A percentile compares a stretch with the other conserved stretches of the same genome.
Conservation (phyloP, 2,888 invertebrate genomes). For the Marronus borbonicus region DNA sequence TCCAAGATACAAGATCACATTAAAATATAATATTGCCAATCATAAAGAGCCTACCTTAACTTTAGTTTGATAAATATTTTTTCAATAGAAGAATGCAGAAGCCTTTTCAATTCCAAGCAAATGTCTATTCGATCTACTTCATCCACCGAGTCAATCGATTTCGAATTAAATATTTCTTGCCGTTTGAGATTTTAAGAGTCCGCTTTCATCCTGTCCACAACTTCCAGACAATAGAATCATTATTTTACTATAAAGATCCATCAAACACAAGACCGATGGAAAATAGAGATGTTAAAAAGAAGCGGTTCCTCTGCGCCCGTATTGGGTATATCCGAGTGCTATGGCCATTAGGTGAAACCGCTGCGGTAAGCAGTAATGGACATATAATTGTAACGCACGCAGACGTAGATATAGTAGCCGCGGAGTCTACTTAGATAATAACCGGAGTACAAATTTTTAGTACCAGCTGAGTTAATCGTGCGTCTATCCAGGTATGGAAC, state of each 20-base stretch:
- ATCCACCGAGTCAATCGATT: not conserved
- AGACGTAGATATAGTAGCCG: slow-evolving; percentile 29
- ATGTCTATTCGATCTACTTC: not conserved
- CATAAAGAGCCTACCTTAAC: too few species aligned
- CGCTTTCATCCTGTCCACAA: slow-evolving; percentile 1
- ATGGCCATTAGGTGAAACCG: slow-evolving; percentile 30
- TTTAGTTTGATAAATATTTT: too few species aligned
- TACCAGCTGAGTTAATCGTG: slow-evolving; percentile 19
- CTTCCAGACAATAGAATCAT: slow-evolving; percentile 22
- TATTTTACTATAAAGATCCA: slow-evolving; percentile 35
- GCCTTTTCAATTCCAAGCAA: not conserved
- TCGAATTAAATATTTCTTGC: slow-evolving; percentile 20
- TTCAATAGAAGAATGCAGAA: too few species aligned
- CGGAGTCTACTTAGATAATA: slow-evolving; percentile 41
- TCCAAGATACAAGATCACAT: too few species aligned
- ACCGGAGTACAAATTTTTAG: slow-evolving; percentile 41
- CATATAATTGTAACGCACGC: slow-evolving; percentile 43
- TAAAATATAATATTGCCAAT: too few species aligned
- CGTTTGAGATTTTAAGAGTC: not conserved
- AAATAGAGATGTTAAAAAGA: slow-evolving; percentile 37
- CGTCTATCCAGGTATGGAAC: slow-evolving; percentile 20
- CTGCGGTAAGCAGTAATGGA: slow-evolving; percentile 40
- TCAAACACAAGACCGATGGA: slow-evolving; percentile 21
- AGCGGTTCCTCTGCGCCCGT: not conserved
- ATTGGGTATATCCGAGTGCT: slow-evolving; percentile 24